These are phyloP conservation scores for Coenonympha glycerion DNA, from an alignment of 2,888 invertebrate species.

Conservation along the genomic window DNA sequence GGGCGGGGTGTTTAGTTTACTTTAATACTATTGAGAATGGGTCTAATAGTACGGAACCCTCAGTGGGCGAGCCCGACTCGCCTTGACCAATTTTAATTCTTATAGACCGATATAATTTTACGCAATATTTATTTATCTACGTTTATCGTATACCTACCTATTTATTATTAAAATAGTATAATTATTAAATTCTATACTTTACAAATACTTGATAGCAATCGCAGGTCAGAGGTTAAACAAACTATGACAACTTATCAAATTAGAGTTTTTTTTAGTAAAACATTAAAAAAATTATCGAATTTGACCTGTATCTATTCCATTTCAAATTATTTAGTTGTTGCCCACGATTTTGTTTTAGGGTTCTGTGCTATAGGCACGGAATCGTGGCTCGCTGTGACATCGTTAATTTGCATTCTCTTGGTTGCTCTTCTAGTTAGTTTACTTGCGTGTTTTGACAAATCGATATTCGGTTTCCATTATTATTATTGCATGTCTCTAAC, in stretches of 20 bases:
- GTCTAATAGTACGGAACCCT: too few species aligned
- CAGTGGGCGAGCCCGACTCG: too few species aligned
- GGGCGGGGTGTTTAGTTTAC: too few species aligned
- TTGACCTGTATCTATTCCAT: neutral
- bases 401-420: neutral
- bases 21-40: too few species aligned
- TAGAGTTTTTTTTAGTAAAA: neutral
- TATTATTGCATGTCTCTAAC: conserved; percentile 60
- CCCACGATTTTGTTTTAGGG: too few species aligned
- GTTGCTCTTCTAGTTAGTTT: neutral
- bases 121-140: too few species aligned
- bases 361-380: too few species aligned
- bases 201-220: neutral
- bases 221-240: neutral
- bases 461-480: conserved; percentile 56
- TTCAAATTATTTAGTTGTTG: neutral
- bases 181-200: neutral
- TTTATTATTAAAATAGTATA: neutral
- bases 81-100: too few species aligned
- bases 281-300: neutral
- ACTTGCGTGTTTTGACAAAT: conserved; percentile 54
- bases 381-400: too few species aligned
- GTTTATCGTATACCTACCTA: neutral
- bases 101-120: too few species aligned
- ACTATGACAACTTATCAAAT: neutral